These are phyloP conservation scores for Fukomys damarensis DNA, from an alignment of 2,113 vertebrate species.

Conservation along the genomic window DNA sequence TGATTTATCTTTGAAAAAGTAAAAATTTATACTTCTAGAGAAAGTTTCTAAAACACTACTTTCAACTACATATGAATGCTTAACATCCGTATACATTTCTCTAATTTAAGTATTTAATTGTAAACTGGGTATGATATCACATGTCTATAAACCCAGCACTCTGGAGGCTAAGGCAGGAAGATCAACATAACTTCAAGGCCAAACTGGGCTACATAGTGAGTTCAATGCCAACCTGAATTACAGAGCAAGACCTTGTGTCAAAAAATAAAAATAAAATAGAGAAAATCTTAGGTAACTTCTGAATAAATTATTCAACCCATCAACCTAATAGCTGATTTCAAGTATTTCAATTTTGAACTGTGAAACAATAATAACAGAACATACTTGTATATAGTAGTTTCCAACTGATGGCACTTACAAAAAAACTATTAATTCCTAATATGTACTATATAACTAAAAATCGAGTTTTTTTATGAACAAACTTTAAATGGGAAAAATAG, in stretches of 20 bases:
- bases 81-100: slow-evolving; percentile 25
- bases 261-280: neutral
- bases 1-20: slow-evolving; percentile 29
- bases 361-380: neutral
- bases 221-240: neutral
- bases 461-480: neutral
- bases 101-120: slow-evolving; percentile 57
- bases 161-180: neutral
- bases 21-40: neutral
- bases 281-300: slow-evolving; percentile 36
- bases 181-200: neutral
- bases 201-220: too few relatives aligned
- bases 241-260: neutral
- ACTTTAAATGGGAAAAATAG: neutral
- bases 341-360: slow-evolving; percentile 45
- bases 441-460: neutral
- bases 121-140: neutral
- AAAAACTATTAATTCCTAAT: slow-evolving; percentile 48
- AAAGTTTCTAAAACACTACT: slow-evolving; percentile 27
- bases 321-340: slow-evolving; percentile 31
- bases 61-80: slow-evolving; percentile 3
- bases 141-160: neutral
- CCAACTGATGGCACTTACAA: neutral
- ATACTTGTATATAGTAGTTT: neutral
- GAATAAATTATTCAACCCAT: slow-evolving; percentile 35